Conservation (phyloP, 1,140 invertebrate genomes). For the Heliconius himera region DNA sequence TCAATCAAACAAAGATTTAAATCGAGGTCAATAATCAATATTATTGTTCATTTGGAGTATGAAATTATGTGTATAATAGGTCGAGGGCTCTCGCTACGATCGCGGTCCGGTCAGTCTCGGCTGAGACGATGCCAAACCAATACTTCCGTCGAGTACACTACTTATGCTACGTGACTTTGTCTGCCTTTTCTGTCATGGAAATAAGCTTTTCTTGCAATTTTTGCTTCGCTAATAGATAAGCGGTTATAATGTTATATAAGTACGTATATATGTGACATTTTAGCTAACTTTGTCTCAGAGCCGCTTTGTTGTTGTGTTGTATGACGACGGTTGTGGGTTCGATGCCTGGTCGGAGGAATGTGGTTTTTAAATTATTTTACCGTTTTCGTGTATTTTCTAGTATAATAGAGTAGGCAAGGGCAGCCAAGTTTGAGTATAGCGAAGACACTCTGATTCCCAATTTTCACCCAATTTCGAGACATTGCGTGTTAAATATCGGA, state of each 20-base stretch:
- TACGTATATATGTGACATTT: not conserved
- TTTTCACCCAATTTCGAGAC: too few species aligned
- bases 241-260: not conserved
- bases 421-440: too few species aligned
- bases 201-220: conserved; percentile 6
- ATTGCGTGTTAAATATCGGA: too few species aligned
- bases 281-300: too few species aligned
- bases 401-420: too few species aligned
- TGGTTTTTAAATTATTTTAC: too few species aligned
- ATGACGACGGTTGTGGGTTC: too few species aligned
- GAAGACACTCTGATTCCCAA: too few species aligned
- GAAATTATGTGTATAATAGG: conserved; percentile 12
- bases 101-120: not conserved
- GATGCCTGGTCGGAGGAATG: too few species aligned
- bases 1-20: not conserved
- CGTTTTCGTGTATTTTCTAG: too few species aligned
- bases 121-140: conserved; percentile 15
- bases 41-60: conserved; percentile 12
- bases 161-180: not conserved
- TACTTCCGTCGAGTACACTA: conserved; percentile 4
- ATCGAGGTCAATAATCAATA: conserved; percentile 12
- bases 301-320: too few species aligned
- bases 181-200: not conserved
- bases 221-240: not conserved
- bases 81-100: conserved; percentile 9